A percentile compares a stretch with the other conserved stretches of the same genome.
Evolutionary conservation across 2,797 vertebrate genomes (phyloP).

Genomic region (Furcifer pardalis): DNA sequence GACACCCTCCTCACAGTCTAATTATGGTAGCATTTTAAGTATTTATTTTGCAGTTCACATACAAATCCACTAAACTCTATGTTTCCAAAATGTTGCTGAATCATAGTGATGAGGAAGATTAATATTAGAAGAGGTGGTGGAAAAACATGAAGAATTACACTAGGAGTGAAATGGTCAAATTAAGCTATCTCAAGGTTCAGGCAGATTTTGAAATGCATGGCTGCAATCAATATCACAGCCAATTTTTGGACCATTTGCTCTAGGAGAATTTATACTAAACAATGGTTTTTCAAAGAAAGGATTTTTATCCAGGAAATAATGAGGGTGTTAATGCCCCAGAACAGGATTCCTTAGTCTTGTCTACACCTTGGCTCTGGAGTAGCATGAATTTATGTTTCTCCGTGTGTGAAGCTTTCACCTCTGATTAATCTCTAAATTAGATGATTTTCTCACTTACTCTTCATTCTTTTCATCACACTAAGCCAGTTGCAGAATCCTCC

Average conservation of each 20-base stretch:
- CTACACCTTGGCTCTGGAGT: background rate
- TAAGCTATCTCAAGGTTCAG: background rate
- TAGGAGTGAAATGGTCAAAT: background rate
- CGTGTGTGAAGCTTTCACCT: background rate
- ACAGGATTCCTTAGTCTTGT: background rate
- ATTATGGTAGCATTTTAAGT: background rate
- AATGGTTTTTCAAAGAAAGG: background rate
- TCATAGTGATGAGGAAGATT: background rate
- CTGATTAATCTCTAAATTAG: background rate
- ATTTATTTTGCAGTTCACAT: background rate
- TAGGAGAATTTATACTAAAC: background rate
- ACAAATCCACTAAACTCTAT: background rate
- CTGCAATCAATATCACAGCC: background rate
- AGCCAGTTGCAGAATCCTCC: background rate
- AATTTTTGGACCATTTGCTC: background rate
- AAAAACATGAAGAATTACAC: background rate
- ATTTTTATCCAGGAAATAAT: background rate
- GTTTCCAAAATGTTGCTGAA: background rate
- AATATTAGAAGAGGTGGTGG: background rate
- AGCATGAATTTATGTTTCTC: background rate
- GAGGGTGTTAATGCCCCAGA: background rate
- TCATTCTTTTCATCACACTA: background rate
- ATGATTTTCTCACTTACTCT: background rate
- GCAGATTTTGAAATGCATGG: background rate
- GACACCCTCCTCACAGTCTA: background rate